Conservation (phyloP, 2,113 vertebrate genomes). For the Eubucco bourcierii region DNA sequence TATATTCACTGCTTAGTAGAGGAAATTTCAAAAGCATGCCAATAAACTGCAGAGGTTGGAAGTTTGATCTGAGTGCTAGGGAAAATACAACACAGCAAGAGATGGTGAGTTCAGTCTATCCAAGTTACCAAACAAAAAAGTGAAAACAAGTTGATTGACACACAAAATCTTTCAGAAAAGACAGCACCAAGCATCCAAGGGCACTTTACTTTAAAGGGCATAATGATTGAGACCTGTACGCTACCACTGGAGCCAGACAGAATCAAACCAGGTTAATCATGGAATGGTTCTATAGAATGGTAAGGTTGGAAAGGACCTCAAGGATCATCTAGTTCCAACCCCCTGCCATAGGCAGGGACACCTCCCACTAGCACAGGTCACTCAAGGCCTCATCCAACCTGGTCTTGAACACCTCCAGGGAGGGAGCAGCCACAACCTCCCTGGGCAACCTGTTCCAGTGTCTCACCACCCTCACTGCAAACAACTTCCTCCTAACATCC, state of each 20-base stretch:
- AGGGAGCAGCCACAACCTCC: too few species aligned
- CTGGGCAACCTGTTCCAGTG: too few species aligned
- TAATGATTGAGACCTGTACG: not conserved
- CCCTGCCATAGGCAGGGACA: too few species aligned
- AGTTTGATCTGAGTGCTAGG: not conserved
- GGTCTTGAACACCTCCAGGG: too few species aligned
- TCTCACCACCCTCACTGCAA: too few species aligned
- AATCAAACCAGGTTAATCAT: not conserved
- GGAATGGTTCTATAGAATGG: too few species aligned
- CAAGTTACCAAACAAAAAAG: not conserved
- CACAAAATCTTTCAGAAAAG: not conserved
- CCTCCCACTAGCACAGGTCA: too few species aligned
- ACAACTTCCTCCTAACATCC: too few species aligned
- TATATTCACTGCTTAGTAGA: not conserved
- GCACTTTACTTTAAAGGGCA: not conserved
- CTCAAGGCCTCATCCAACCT: too few species aligned
- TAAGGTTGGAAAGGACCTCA: too few species aligned
- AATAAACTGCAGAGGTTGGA: not conserved
- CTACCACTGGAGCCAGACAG: not conserved
- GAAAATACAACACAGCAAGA: not conserved
- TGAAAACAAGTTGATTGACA: not conserved
- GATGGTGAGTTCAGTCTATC: not conserved
- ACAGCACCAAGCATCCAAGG: not conserved
- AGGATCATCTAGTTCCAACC: too few species aligned
- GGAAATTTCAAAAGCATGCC: not conserved